A percentile compares a stretch with the other conserved stretches of the same genome.
These are phyloP conservation scores for Prionace glauca DNA, from an alignment of 2,797 vertebrate species.

Conservation along the genomic window DNA sequence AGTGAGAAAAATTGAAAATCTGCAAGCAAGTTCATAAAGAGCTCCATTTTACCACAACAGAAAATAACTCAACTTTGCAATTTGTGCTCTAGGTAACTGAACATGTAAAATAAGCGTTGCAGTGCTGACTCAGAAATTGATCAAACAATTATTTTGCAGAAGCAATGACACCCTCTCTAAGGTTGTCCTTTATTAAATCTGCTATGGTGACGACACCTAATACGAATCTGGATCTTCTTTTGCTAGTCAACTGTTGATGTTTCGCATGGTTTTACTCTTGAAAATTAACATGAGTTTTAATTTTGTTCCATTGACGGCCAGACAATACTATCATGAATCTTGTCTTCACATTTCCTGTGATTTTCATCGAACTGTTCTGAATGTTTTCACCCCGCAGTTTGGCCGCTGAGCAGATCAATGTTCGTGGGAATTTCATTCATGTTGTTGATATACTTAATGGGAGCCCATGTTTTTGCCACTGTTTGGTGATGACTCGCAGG, in stretches of 20 bases:
- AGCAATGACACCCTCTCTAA: neutral
- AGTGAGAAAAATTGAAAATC: neutral
- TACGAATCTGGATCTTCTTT: neutral
- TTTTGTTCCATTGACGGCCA: neutral
- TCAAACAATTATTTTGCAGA: neutral
- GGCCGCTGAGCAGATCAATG: neutral
- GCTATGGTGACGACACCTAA: neutral
- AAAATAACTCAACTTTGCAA: neutral
- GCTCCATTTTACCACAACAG: neutral
- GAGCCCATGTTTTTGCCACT: neutral
- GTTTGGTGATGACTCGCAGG: neutral
- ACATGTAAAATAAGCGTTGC: neutral
- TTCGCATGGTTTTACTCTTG: neutral
- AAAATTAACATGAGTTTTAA: neutral
- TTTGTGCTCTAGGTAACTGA: neutral
- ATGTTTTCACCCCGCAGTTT: neutral
- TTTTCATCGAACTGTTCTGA: neutral
- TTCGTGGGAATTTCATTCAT: neutral
- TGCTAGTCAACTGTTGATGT: neutral
- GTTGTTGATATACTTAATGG: neutral
- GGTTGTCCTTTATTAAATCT: neutral
- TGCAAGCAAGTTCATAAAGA: neutral
- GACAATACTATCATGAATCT: neutral
- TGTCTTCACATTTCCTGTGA: neutral
- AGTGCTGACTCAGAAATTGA: neutral